Evolutionary conservation across 2,797 vertebrate genomes (phyloP).

Genomic region (Cetoscarus ocellatus): DNA sequence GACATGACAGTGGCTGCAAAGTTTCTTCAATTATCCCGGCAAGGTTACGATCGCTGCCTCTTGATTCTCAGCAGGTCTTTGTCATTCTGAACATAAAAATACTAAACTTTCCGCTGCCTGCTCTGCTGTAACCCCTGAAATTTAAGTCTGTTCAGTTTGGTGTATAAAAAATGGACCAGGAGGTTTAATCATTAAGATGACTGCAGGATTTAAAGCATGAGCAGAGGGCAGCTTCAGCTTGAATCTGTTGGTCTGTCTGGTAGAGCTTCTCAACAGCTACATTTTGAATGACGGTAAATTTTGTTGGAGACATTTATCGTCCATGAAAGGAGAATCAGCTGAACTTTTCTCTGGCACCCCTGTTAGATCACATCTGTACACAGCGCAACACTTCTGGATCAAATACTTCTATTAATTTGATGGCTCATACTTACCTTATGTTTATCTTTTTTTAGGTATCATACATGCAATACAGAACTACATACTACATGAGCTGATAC

Average conservation of each 20-base stretch:
- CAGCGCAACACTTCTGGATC: background rate
- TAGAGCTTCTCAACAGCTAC: slow-evolving; percentile 6
- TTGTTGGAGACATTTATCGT: too few species aligned
- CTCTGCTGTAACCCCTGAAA: slow-evolving; percentile 37
- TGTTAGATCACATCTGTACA: background rate
- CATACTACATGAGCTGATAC: too few species aligned
- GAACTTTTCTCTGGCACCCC: background rate
- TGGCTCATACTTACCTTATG: too few species aligned
- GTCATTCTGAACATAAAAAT: slow-evolving; percentile 51
- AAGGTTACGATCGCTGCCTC: slow-evolving; percentile 59
- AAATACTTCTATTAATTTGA: too few species aligned
- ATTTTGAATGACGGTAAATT: too few species aligned
- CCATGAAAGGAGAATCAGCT: background rate
- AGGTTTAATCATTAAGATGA: slow-evolving; percentile 32
- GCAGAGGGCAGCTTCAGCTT: slow-evolving; percentile 4
- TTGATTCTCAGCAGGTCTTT: slow-evolving; percentile 53
- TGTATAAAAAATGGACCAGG: slow-evolving; percentile 19
- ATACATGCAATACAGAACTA: too few species aligned
- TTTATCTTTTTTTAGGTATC: too few species aligned
- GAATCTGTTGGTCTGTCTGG: background rate
- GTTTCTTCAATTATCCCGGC: slow-evolving; percentile 69
- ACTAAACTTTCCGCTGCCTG: slow-evolving; percentile 37
- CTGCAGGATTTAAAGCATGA: slow-evolving; percentile 31
- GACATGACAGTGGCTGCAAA: slow-evolving; percentile 56
- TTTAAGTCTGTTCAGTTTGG: slow-evolving; percentile 31